Base-by-base conservation (phyloP, 2,797 vertebrate species). In the Oceanodroma leucorhoa region DNA sequence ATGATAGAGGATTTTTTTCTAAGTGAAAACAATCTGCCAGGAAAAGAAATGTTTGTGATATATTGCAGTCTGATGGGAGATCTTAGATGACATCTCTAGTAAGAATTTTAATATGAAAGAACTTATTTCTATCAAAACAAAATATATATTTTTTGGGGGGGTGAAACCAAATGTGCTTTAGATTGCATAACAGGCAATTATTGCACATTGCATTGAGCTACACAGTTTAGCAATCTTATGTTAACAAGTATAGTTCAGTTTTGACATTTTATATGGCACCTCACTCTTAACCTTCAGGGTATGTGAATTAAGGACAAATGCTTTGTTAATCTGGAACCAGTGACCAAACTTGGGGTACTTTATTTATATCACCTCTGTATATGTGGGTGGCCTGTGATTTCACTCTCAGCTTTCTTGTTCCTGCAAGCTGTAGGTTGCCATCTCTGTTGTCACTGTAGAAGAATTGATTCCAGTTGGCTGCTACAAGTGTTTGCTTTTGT, bases 381-480 rank as follows among this genome's bases (percentile, higher is more conserved):
- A 19, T 26, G 76, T 81, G 86, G 83, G 87, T 94, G 89, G 81
- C 87, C 77, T 77, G 54, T 64, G 88, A 80, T 65, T 65, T 80
- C 55, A 54, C 46, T 55, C 38, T 70, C 57, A 26, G 9, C 20
- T 80, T 62, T 91, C 55, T 67, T 67, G 45, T 71, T 66, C 61
- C 75, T 89, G 69, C 38, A 65, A 60, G 75, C 82, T 87, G 53
- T 88, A 62, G 76, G 87, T 72, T 93, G 62, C 75, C 27, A 30
- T 67, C 43, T 89, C 89, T 96, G 62, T 65, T 91, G 78, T 91
- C 66, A 60, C 36, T 53, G 53, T 27, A 60, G 69, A 93, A 57
- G 82, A 81, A 91, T 70, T 87, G 11, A 83, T 76, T 95, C 86
- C 71, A 89, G 58, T 90, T 90, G 92, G 71, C 91, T 94, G 80